These are phyloP conservation scores for Hypercompe scribonia DNA, from an alignment of 2,888 invertebrate genomes.

Conservation along the genomic window DNA sequence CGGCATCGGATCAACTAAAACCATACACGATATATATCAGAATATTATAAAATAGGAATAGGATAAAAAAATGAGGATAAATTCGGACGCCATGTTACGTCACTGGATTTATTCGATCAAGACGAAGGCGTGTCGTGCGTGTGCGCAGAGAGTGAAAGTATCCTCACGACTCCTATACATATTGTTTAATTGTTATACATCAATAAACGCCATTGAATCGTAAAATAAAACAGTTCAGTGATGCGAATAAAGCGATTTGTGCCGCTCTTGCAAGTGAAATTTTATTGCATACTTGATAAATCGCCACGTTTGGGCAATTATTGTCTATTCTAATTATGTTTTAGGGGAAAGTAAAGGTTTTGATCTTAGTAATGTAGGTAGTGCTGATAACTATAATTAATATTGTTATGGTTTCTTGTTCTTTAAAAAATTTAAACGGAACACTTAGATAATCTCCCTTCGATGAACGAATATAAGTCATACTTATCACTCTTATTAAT, in stretches of 20 bases:
- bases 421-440: too few relatives aligned
- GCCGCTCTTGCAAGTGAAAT: conserved; percentile 24
- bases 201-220: conserved; percentile 50
- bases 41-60: conserved; percentile 49
- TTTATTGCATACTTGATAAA: conserved; percentile 32
- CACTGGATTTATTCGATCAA: conserved; percentile 47
- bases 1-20: too few relatives aligned
- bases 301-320: conserved; percentile 32
- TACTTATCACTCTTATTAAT: too few relatives aligned
- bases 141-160: conserved; percentile 78
- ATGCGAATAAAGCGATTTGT: conserved; percentile 41
- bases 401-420: too few relatives aligned
- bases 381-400: too few relatives aligned
- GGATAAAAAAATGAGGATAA: too few relatives aligned
- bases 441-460: too few relatives aligned
- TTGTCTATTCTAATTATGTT: conserved; percentile 32
- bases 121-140: conserved; percentile 60
- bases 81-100: conserved; percentile 60
- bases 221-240: conserved; percentile 24
- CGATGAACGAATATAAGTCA: too few relatives aligned
- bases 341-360: conserved; percentile 28
- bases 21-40: conserved; percentile 51
- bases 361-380: not conserved
- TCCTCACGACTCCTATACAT: conserved; percentile 71
- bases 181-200: conserved; percentile 64